These are phyloP conservation scores for Bradypodion pumilum DNA, from an alignment of 2,797 vertebrate species.

Conservation along the genomic window DNA sequence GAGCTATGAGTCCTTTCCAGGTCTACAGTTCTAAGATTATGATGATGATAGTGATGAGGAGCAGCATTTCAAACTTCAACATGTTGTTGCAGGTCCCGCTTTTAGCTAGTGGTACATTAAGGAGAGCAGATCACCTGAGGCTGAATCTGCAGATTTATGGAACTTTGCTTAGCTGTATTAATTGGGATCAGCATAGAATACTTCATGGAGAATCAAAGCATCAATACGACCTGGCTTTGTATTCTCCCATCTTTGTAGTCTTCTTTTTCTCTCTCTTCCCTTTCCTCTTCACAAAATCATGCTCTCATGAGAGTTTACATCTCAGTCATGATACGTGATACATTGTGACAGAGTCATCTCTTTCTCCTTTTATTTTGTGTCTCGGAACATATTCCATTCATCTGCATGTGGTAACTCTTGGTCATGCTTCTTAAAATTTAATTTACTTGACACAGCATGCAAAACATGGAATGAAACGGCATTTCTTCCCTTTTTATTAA, in stretches of 20 bases:
- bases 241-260: background rate
- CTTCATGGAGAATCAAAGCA: background rate
- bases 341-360: background rate
- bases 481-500: slow-evolving; percentile 34
- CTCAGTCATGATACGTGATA: background rate
- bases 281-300: background rate
- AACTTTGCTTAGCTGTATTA: background rate
- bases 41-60: too few species aligned
- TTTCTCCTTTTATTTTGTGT: slow-evolving; percentile 10
- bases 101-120: too few species aligned
- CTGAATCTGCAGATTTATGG: background rate
- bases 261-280: background rate
- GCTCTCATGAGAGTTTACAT: slow-evolving; percentile 6
- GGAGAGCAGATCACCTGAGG: background rate
- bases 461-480: slow-evolving; percentile 34
- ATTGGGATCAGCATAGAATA: background rate
- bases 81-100: background rate
- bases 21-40: too few species aligned
- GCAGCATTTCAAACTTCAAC: background rate
- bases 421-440: slow-evolving; percentile 8
- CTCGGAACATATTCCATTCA: slow-evolving; percentile 29
- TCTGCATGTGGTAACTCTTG: background rate
- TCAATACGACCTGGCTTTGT: background rate
- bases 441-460: background rate
- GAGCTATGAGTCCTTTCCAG: too few species aligned